Percentiles rank a stretch among this genome's conserved stretches.
Conservation (phyloP, 2,113 vertebrate genomes). For the Lipotes vexillifer region DNA sequence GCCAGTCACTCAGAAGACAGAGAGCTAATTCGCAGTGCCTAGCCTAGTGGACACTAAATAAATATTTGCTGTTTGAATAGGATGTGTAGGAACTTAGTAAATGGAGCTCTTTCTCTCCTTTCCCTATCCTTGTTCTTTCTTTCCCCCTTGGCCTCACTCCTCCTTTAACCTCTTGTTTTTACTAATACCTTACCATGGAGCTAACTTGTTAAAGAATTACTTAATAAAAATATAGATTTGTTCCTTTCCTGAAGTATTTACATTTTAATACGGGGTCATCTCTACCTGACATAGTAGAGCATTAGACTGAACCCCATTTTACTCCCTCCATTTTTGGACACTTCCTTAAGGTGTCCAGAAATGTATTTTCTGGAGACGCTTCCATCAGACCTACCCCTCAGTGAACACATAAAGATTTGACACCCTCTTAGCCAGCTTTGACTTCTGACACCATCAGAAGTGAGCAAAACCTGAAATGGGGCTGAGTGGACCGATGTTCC, state of each 20-base stretch:
- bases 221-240: background rate
- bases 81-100: background rate
- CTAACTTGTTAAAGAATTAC: conserved; percentile 28
- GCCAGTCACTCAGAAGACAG: background rate
- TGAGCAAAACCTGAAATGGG: background rate
- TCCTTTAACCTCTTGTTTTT: background rate
- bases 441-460: background rate
- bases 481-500: background rate
- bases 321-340: background rate
- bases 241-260: background rate
- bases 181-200: background rate
- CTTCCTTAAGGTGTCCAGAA: background rate
- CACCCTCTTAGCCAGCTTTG: background rate
- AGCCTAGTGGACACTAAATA: background rate
- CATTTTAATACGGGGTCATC: background rate
- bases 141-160: background rate
- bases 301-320: background rate
- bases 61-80: background rate
- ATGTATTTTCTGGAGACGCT: background rate
- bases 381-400: background rate
- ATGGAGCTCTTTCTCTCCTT: background rate
- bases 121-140: background rate
- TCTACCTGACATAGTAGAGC: background rate
- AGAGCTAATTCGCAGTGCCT: background rate
- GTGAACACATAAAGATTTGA: background rate